phyloP scores from a whole-genome alignment of 2,113 vertebrate genomes.

The Cyphomyrus discorhynchus region DNA sequence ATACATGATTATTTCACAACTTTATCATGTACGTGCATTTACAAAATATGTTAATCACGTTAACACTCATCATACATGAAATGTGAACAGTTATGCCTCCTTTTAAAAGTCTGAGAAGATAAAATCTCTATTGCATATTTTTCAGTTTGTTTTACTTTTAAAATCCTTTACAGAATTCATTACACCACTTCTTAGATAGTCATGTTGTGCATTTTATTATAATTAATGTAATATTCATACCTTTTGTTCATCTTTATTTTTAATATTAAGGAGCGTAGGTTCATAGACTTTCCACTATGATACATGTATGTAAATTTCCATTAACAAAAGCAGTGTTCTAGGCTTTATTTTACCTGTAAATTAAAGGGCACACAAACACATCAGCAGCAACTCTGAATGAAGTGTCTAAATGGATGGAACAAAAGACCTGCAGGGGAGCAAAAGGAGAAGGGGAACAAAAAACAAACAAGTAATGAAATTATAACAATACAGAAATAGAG shows the following conservation, averaged over 20 bases:
- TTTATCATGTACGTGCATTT: neutral
- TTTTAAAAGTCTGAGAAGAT: neutral
- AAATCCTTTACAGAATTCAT: neutral
- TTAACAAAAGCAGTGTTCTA: neutral
- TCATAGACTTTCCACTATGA: neutral
- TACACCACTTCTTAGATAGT: neutral
- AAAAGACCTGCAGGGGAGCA: slow-evolving; percentile 66
- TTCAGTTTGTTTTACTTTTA: neutral
- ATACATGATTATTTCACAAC: neutral
- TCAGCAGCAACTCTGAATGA: slow-evolving; percentile 44
- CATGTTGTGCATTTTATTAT: neutral
- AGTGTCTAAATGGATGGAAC: slow-evolving; percentile 63
- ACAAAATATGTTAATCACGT: neutral
- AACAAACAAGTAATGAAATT: slow-evolving; percentile 87
- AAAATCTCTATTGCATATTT: neutral
- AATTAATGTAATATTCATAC: neutral
- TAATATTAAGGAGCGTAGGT: neutral
- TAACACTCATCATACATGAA: neutral
- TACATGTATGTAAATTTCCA: neutral
- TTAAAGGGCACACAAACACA: slow-evolving; percentile 12
- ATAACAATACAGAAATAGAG: slow-evolving; percentile 80
- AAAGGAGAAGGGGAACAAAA: slow-evolving; percentile 86
- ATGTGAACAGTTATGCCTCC: neutral
- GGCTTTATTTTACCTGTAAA: neutral
- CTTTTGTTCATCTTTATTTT: neutral